These are phyloP conservation scores for Phylloscopus whistleri DNA, from an alignment of 2,113 vertebrate species.

Conservation along the genomic window DNA sequence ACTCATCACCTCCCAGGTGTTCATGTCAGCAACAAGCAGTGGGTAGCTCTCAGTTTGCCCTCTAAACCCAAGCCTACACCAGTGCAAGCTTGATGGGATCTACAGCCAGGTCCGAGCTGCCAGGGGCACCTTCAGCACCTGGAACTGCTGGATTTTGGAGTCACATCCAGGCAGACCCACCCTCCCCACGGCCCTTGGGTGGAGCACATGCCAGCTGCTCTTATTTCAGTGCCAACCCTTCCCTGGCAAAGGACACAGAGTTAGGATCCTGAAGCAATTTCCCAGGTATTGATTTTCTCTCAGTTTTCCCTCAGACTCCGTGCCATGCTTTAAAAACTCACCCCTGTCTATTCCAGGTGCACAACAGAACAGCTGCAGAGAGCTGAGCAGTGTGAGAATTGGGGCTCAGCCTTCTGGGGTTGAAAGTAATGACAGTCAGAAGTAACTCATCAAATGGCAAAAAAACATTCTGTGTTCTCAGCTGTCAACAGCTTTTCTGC, in stretches of 20 bases:
- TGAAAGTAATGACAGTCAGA: background rate
- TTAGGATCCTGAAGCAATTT: background rate
- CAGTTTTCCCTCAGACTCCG: background rate
- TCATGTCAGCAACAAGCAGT: accelerated
- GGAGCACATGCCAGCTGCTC: background rate
- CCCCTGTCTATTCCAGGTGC: background rate
- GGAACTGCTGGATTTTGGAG: background rate
- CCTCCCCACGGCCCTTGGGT: background rate
- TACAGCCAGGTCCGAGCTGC: accelerated
- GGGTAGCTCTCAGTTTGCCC: background rate
- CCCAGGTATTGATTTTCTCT: conserved; percentile 15
- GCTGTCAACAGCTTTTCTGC: background rate
- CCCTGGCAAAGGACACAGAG: background rate
- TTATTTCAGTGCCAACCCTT: background rate
- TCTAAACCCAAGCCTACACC: background rate
- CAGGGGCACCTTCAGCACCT: background rate
- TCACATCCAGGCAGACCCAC: background rate
- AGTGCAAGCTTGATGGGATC: background rate
- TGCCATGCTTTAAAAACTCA: background rate
- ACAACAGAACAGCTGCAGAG: background rate
- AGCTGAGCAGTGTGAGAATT: background rate
- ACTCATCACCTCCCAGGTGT: background rate
- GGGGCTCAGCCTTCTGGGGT: background rate
- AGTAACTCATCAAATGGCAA: background rate
- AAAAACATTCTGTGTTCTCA: background rate